These are phyloP conservation scores for Aporophyla lueneburgensis DNA, from an alignment of 2,888 invertebrate genomes.

Conservation along the genomic window DNA sequence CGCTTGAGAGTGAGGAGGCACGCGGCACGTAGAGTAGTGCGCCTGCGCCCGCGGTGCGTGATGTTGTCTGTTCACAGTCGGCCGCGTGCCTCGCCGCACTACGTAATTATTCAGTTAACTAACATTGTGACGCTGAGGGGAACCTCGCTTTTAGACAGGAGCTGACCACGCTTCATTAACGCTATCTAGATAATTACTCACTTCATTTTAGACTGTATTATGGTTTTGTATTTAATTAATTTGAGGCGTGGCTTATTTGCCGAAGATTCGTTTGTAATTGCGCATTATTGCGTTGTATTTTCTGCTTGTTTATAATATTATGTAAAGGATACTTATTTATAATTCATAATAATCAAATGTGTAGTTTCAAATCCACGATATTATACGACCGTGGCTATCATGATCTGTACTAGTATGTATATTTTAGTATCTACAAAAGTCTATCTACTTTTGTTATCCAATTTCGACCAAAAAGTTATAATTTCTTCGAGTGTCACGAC, in stretches of 20 bases:
- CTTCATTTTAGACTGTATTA: slow-evolving; percentile 55
- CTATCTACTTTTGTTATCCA: slow-evolving; percentile 59
- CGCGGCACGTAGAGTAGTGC: neutral
- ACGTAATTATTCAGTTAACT: slow-evolving; percentile 30
- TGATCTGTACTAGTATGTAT: slow-evolving; percentile 67
- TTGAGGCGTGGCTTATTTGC: slow-evolving; percentile 29
- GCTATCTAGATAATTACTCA: slow-evolving; percentile 60
- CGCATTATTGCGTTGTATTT: slow-evolving; percentile 52
- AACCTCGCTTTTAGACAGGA: slow-evolving; percentile 57
- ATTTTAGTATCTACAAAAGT: slow-evolving; percentile 59
- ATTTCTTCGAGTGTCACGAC: slow-evolving; percentile 60
- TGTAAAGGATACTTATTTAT: slow-evolving; percentile 56
- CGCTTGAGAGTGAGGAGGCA: slow-evolving; percentile 47
- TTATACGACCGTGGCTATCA: slow-evolving; percentile 48
- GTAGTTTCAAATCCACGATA: slow-evolving; percentile 57
- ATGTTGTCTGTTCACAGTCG: neutral
- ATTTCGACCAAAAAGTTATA: slow-evolving; percentile 64
- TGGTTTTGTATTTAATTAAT: slow-evolving; percentile 55
- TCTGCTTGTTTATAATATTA: slow-evolving; percentile 49
- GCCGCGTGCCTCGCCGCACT: slow-evolving; percentile 33
- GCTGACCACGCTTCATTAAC: slow-evolving; percentile 61
- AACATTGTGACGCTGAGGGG: slow-evolving; percentile 34
- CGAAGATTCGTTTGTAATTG: slow-evolving; percentile 54
- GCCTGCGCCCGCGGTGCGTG: neutral
- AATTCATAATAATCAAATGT: slow-evolving; percentile 42